Base-by-base conservation (phyloP, 2,888 invertebrate species). In the Melieria omissa region DNA sequence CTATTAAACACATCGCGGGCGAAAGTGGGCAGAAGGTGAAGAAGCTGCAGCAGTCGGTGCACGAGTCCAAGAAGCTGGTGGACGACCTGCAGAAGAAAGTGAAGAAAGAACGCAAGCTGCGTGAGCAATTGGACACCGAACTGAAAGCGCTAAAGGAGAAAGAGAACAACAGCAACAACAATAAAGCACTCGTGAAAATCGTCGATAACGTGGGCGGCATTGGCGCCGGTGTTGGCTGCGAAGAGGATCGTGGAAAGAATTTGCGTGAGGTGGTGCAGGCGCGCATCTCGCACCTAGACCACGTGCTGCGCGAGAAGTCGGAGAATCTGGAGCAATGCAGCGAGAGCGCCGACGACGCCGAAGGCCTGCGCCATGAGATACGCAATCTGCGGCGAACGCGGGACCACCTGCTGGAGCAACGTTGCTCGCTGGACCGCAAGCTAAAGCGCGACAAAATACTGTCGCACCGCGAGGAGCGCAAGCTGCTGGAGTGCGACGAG, bases 401-500 rank as follows among this genome's bases (percentile, higher is more conserved):
- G 65, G 95, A 95, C 81, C 91, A 92, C 79, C 86, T 95, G 54
- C 89, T 94, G 65, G 93, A 94, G 62, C 93, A 94, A 80, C 90
- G 93, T 71, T 93, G 92, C 79, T 90, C 91, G 77, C 88, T 95
- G 75, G 93, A 93, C 74, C 90, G 92, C 49, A 93, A 93, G 80
- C 89, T 93, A 16, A 93, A 93, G 83, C 90, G 92, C 64, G 91
- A 92, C 75, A 92, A 92, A 83, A 91, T 91, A n/a, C 84, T 93
- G 12, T 91, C 92, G 4, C 91, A 91, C 76, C 89, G 90, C 10
- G 93, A 94, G 87, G 94, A 95, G 83, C 89, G 94, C 3, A 93
- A 95, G 83, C 85, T 96, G 65, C 88, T 96, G 10, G 95, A 96
- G 87, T 93, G 94, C 83, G 96, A 97, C 84, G 97, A 97, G 86